These are phyloP conservation scores for Gobionotothen gibberifrons DNA, from an alignment of 2,797 vertebrate genomes.

Conservation along the genomic window DNA sequence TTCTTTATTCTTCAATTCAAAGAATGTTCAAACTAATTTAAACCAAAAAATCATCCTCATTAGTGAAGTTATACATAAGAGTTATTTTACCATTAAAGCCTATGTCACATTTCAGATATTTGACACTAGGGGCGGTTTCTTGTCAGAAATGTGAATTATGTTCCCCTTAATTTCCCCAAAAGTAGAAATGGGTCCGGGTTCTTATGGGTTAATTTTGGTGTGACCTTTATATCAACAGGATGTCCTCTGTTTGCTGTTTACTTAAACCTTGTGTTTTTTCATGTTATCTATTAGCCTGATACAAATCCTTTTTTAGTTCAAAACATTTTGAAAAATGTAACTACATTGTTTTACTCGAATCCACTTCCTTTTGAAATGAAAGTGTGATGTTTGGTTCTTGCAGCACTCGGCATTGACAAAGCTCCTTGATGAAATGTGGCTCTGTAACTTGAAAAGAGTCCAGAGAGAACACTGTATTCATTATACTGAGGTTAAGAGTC, in stretches of 20 bases:
- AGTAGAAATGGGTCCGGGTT: too few relatives aligned
- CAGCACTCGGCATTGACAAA: constrained; percentile 13
- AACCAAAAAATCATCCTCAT: too few relatives aligned
- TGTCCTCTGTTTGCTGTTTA: neutral
- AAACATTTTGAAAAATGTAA: neutral
- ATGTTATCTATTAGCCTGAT: neutral
- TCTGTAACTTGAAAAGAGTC: constrained; percentile 24
- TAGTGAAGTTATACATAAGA: too few relatives aligned
- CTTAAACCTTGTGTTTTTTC: neutral
- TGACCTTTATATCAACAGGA: neutral
- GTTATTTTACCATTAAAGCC: too few relatives aligned
- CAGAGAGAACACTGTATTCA: constrained; percentile 33
- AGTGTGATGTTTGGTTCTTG: constrained; percentile 17
- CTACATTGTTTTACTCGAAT: neutral
- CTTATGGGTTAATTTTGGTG: neutral
- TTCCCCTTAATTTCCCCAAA: too few relatives aligned
- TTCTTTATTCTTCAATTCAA: too few relatives aligned
- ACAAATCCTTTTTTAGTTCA: neutral
- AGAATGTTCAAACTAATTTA: too few relatives aligned
- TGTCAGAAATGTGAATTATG: too few relatives aligned
- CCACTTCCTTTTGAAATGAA: constrained; percentile 7
- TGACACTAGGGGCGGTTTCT: too few relatives aligned
- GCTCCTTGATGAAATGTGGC: constrained; percentile 37
- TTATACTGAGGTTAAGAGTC: constrained; percentile 46
- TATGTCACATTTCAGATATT: too few relatives aligned